These are phyloP conservation scores for Poecilia velifera DNA, from an alignment of 2,797 vertebrate species.

Conservation along the genomic window DNA sequence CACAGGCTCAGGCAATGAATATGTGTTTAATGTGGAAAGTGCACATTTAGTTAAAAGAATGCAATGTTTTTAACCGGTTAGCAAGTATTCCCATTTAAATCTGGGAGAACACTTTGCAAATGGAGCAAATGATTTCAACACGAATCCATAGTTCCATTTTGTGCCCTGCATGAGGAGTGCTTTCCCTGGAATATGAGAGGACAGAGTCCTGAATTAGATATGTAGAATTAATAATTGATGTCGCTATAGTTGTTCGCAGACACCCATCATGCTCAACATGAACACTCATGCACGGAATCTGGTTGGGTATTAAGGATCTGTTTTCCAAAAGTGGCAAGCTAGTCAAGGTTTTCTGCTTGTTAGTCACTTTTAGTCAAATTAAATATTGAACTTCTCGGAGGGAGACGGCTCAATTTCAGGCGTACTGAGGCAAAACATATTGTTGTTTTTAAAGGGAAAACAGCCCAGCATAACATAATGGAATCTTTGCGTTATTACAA, in stretches of 20 bases:
- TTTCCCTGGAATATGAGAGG: conserved; percentile 53
- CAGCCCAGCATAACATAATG: neutral
- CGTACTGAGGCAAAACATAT: conserved; percentile 5
- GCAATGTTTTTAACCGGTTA: conserved; percentile 43
- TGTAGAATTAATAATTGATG: conserved; percentile 72
- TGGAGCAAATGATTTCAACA: conserved; percentile 45
- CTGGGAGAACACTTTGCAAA: conserved; percentile 19
- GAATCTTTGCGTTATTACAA: neutral
- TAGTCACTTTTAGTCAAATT: conserved; percentile 55
- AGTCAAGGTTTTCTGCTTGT: conserved; percentile 36
- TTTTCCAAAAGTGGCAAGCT: conserved; percentile 47
- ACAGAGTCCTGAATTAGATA: conserved; percentile 67
- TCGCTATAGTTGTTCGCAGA: conserved; percentile 34
- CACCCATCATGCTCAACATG: conserved; percentile 15
- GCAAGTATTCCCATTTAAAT: conserved; percentile 46
- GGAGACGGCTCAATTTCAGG: conserved; percentile 21
- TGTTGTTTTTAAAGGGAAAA: conserved; percentile 29
- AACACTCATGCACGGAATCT: conserved; percentile 9
- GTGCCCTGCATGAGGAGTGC: conserved; percentile 32
- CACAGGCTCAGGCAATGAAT: conserved; percentile 37
- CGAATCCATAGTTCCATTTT: conserved; percentile 47
- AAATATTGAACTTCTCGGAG: conserved; percentile 53
- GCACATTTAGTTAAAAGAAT: conserved; percentile 24
- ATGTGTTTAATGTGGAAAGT: conserved; percentile 22
- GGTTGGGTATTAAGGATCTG: conserved; percentile 38